phyloP scores from a whole-genome alignment of 2,888 invertebrate species.

The Nymphalis polychloros region DNA sequence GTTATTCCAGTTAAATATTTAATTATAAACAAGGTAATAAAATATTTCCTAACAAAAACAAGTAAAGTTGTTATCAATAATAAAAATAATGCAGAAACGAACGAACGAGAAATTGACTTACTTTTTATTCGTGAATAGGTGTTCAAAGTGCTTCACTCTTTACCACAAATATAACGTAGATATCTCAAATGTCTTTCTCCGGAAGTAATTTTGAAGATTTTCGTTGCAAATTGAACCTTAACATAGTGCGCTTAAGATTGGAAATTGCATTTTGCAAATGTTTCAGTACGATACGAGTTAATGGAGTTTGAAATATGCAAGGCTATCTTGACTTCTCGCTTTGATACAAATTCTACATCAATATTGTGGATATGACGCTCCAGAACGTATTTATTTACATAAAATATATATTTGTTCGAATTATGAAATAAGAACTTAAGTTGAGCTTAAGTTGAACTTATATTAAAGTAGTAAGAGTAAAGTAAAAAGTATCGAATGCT shows the following conservation, averaged over 20 bases:
- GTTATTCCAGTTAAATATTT: too few relatives aligned
- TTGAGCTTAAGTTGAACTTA: too few relatives aligned
- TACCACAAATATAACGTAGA: neutral
- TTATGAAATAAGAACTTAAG: too few relatives aligned
- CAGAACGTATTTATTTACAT: neutral
- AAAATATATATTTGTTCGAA: neutral
- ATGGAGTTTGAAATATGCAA: constrained; percentile 49
- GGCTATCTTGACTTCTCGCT: constrained; percentile 18
- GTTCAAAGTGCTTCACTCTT: constrained; percentile 2
- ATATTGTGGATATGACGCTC: neutral
- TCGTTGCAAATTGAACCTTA: neutral
- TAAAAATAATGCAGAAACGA: neutral
- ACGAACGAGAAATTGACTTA: neutral
- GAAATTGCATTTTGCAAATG: constrained; percentile 13
- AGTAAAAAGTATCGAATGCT: too few relatives aligned
- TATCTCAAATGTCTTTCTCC: constrained; percentile 6
- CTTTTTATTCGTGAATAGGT: neutral
- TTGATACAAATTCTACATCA: constrained; percentile 5
- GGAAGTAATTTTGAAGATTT: neutral
- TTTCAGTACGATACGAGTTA: constrained; percentile 36
- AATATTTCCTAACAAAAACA: too few relatives aligned
- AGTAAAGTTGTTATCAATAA: too few relatives aligned
- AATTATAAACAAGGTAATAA: too few relatives aligned
- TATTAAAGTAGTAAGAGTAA: too few relatives aligned
- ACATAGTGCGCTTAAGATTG: neutral